Evolutionary conservation across 2,888 invertebrate species (phyloP), one percentile per base, ranked within the genome.

Genomic region (Eugnorisma glareosa): DNA sequence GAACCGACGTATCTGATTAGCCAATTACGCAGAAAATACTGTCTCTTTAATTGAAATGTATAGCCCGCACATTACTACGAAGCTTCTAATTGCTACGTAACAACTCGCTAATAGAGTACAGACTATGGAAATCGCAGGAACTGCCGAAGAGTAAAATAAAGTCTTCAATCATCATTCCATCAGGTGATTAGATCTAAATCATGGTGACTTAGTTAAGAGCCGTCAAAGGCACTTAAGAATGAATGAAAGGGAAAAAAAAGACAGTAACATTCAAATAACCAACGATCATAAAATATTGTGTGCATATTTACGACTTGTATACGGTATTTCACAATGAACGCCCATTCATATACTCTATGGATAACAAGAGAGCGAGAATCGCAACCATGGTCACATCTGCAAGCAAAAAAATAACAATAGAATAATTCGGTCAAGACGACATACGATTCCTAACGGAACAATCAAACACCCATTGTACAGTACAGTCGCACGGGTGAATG

Each of bases 401-500:
- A 51, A 67, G 71, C 61, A 84, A 87, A 84, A 81, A 81, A 81
- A 68, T 15, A 70, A 86, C 82, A 77, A 85, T 79, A 78, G 61
- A 57, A 76, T 75, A 83, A 80, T 76, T 77, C 84, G 87, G 84
- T 75, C 84, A 71, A 78, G 70, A 75, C 37, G 71, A 76, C 81
- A 85, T 51, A 77, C 70, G 63, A 71, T 28, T 63, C 51, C 45
- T 66, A 88, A 88, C 88, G 77, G 88, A 86, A 78, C 21, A 81
- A 67, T 79, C 64, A 75, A 81, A 70, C 77, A 77, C 71, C 75
- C 64, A 85, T 87, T 87, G 87, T 88, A 75, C n/a, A n/a, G n/a
- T n/a, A 63, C 4, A 57, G 43, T 66, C n/a, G n/a, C 21, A 68
- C n/a, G 68, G 79, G 85, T 79, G 61, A 88, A 75, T 77, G 82